Evolutionary conservation across 1,140 invertebrate species (phyloP).

Genomic region (Psix sp.): DNA sequence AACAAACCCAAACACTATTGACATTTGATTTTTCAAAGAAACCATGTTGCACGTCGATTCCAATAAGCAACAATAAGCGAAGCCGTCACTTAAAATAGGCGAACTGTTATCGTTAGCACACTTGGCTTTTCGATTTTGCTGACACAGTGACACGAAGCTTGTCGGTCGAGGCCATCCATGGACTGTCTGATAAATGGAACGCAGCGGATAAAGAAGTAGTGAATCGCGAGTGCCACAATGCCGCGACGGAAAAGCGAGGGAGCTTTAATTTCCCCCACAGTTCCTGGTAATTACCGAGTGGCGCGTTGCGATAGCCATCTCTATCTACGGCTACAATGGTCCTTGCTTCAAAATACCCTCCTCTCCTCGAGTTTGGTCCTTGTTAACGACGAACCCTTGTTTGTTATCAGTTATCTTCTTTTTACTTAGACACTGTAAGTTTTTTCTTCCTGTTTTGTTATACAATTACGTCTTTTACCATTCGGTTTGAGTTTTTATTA

Average conservation of each 20-base stretch:
- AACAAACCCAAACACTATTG: constrained; percentile 13
- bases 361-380: constrained; percentile 41
- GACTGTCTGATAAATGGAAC: constrained; percentile 72
- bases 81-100: constrained; percentile 46
- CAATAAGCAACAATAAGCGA: too few relatives aligned
- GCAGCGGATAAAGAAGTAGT: constrained; percentile 64
- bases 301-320: constrained; percentile 71
- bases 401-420: constrained; percentile 56
- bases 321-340: constrained; percentile 72
- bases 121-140: constrained; percentile 67
- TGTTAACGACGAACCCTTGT: constrained; percentile 55
- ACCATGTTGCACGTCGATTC: constrained; percentile 34
- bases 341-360: constrained; percentile 62
- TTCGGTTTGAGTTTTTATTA: constrained; percentile 18
- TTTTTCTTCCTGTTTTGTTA: constrained; percentile 30
- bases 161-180: constrained; percentile 67
- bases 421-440: constrained; percentile 53
- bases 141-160: constrained; percentile 73
- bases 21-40: constrained; percentile 30
- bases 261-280: constrained; percentile 75
- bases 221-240: constrained; percentile 69
- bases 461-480: constrained; percentile 38
- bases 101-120: constrained; percentile 55
- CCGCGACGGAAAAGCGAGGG: constrained; percentile 70
- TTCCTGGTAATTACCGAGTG: constrained; percentile 75